Conservation (phyloP, 2,797 vertebrate species). For the Sebastiscus tertius region DNA sequence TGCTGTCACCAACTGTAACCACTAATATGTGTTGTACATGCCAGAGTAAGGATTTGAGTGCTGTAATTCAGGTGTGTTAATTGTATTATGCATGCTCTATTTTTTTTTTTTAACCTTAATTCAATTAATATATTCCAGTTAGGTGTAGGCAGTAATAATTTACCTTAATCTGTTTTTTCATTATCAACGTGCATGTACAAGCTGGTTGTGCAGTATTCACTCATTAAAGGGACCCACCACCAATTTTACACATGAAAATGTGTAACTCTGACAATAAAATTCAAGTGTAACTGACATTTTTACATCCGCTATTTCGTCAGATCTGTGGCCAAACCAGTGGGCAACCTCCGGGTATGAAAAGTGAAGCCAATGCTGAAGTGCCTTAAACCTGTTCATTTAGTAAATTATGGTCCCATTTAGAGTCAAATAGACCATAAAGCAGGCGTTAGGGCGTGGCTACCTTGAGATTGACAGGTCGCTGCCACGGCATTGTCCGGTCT, state of each 20-base stretch:
- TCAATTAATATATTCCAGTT: background rate
- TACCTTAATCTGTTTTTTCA: background rate
- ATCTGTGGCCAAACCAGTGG: background rate
- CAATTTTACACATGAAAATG: background rate
- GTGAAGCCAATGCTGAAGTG: background rate
- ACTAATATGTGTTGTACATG: background rate
- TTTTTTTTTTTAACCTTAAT: background rate
- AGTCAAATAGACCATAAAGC: too few relatives aligned
- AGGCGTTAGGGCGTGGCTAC: too few relatives aligned
- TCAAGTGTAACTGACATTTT: background rate
- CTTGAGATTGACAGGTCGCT: fast-evolving
- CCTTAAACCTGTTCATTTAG: background rate
- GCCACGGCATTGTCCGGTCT: too few relatives aligned
- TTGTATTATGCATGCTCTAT: background rate
- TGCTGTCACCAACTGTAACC: background rate
- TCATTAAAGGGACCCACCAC: background rate
- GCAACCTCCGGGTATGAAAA: background rate
- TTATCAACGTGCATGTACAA: background rate
- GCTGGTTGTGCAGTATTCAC: background rate
- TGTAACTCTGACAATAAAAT: background rate
- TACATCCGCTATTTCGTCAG: fast-evolving
- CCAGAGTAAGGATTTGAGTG: background rate
- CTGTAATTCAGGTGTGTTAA: background rate
- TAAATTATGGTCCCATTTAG: too few relatives aligned
- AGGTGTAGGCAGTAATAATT: background rate